A percentile compares a stretch with the other conserved stretches of the same genome.
Evolutionary conservation across 2,888 invertebrate species (phyloP).

Genomic region (Eristalinus sepulchralis): DNA sequence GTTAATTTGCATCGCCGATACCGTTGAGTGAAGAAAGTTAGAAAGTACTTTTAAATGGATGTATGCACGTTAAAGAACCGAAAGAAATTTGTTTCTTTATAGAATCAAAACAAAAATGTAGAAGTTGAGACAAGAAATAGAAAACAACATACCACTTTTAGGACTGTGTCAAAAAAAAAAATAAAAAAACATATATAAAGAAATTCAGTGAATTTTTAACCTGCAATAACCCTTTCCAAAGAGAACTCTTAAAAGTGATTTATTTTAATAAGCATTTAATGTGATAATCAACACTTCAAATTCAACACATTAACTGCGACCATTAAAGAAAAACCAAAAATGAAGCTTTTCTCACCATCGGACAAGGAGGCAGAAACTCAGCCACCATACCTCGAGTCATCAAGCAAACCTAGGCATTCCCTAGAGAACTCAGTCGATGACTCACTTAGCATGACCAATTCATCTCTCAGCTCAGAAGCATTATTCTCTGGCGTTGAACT

Average conservation of each 20-base stretch:
- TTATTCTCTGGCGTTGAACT: conserved; percentile 44
- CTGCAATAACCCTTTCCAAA: not conserved
- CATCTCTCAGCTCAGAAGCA: conserved; percentile 51
- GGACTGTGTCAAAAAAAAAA: not conserved
- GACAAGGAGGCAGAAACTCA: conserved; percentile 55
- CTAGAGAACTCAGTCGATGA: conserved; percentile 39
- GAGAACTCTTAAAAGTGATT: not conserved
- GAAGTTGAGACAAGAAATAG: not conserved
- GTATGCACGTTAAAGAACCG: not conserved
- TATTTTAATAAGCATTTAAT: not conserved
- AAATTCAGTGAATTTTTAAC: not conserved
- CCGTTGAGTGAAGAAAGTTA: too few species aligned
- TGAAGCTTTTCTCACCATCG: conserved; percentile 72
- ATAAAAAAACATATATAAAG: too few species aligned
- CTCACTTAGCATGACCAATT: conserved; percentile 47
- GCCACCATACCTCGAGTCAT: conserved; percentile 54
- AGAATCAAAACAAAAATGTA: not conserved
- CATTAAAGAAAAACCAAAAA: conserved; percentile 42
- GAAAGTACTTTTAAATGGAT: not conserved
- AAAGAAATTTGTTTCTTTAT: not conserved
- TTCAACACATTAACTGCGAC: not conserved
- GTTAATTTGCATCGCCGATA: too few species aligned
- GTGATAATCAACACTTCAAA: not conserved
- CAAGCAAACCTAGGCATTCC: conserved; percentile 10
- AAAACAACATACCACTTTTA: not conserved